Base-by-base conservation (phyloP, 2,113 vertebrate species). In the Pteropus alecto region DNA sequence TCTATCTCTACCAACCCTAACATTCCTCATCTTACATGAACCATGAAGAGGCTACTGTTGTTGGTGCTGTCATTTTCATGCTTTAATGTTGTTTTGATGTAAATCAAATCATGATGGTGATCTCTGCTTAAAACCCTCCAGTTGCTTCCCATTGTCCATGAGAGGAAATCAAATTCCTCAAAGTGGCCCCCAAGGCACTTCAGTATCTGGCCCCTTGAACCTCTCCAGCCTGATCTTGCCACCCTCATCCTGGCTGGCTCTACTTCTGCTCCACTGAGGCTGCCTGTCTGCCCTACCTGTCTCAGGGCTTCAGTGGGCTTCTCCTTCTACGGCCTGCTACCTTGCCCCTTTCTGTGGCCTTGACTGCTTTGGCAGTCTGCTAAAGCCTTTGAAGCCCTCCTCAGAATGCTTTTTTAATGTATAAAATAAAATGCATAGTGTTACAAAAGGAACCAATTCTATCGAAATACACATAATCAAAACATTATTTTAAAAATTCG, bases 241-340 rank as follows among this genome's bases (percentile, higher is more conserved):
- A 0, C 15, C 28, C 2, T 54, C 91, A 24, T 63, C 35, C 58
- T 11, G 5, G 58, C 15, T 61, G 22, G 19, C 46, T 28, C 22
- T 4, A 4, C 8, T 15, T 46, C 26, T 11, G 2, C 7, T 18
- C 1, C 26, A 18, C 9, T 9, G 1, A 54, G 8, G n/a, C 56
- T 21, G 3, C 56, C 9, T 6, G 28, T 46, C n/a, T 67, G 18
- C 28, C 19, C n/a, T 30, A 22, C 35, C 33, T 6, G 13, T 1
- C 19, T 65, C 35, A 15, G 77, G 63, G 33, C 19, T 35, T 41
- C 87, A 4, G 41, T 8, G 19, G 38, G 13, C 35, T 46, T 26
- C 24, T 83, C 56, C 43, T 58, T 41, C 60, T 21, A 3, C 4
- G 5, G 4, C 1, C 26, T 22, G 5, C 24, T 28, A 0, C 19